Base-by-base conservation (phyloP, 2,797 vertebrate genomes). In the Mus caroli region DNA sequence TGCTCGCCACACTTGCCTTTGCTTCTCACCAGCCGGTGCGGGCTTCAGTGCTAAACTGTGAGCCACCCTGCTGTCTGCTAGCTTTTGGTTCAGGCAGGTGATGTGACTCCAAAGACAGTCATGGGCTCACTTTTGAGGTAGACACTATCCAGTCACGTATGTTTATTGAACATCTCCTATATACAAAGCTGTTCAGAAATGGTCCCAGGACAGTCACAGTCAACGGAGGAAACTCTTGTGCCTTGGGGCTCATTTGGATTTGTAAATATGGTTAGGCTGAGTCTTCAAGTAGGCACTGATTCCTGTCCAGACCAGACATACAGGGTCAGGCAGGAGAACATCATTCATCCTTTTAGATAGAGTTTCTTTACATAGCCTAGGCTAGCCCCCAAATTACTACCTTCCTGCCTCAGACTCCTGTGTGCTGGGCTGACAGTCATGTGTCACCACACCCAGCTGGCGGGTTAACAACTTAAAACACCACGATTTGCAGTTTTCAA, bases 21-120 rank as follows among this genome's bases (percentile, higher is more conserved):
- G 0, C 92, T 86, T 85, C 43, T 92, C 88, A 62, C 54, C 34
- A 46, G 89, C 54, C 76, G 94, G 79, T 95, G 64, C 40, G n/a
- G 0, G 0, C 88, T 88, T 96, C 94, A 37, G 3, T 84, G 96
- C 94, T 78, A 79, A 97, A 95, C 82, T 28, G n/a, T 76, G 52
- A 31, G 22, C 94, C 71, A 20, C 89, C 85, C 83, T 87, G 78
- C 46, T 50, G 82, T 91, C 90, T 85, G 78, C 94, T 46, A 46
- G 75, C n/a, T 1, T 96, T 95, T 67, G 95, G 88, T 1, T 71
- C 1, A 1, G 40, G 83, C 13, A 92, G 46, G 52, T 62, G 79
- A 95, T 86, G 54, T 34, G 11, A 86, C 19, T 93, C 87, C 96
- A 83, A 52, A 69, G 15, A 89, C 90, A 91, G 54, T 37, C 34